Conservation (phyloP, 2,797 vertebrate genomes). For the Crocidura indochinensis region DNA sequence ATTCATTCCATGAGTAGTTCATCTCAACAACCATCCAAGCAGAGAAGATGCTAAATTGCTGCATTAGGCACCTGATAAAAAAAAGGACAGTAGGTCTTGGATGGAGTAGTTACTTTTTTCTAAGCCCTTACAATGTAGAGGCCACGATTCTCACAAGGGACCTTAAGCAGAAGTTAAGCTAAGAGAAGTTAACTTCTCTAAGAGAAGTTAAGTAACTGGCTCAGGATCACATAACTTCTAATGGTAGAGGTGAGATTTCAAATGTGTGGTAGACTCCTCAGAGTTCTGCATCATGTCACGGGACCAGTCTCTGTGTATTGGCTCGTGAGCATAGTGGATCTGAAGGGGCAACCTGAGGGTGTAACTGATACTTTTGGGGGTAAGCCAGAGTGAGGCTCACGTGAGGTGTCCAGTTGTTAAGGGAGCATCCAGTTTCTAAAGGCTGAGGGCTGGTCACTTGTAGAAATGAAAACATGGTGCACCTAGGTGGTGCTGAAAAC, state of each 20-base stretch:
- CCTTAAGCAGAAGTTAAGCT: not conserved
- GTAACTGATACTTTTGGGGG: not conserved
- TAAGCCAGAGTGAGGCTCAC: not conserved
- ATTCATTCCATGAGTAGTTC: no score
- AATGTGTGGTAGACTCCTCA: not conserved
- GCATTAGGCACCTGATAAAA: not conserved
- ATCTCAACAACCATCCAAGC: not conserved
- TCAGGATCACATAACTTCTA: not conserved
- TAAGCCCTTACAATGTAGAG: not conserved
- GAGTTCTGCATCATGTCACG: not conserved
- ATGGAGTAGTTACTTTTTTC: not conserved
- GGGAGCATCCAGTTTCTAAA: not conserved
- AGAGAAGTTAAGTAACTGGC: not conserved
- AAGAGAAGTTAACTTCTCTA: no score
- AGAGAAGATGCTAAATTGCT: not conserved
- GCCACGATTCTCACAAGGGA: not conserved
- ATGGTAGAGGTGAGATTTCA: not conserved
- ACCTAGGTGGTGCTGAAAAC: not conserved
- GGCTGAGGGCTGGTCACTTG: not conserved
- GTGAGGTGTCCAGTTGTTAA: not conserved
- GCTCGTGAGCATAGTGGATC: not conserved
- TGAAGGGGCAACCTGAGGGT: not conserved
- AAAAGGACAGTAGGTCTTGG: not conserved
- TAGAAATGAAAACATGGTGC: not conserved
- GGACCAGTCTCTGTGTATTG: not conserved